Base-by-base conservation (phyloP, 53 echinoderm and acorn worm species). In the Henricia sp. region DNA sequence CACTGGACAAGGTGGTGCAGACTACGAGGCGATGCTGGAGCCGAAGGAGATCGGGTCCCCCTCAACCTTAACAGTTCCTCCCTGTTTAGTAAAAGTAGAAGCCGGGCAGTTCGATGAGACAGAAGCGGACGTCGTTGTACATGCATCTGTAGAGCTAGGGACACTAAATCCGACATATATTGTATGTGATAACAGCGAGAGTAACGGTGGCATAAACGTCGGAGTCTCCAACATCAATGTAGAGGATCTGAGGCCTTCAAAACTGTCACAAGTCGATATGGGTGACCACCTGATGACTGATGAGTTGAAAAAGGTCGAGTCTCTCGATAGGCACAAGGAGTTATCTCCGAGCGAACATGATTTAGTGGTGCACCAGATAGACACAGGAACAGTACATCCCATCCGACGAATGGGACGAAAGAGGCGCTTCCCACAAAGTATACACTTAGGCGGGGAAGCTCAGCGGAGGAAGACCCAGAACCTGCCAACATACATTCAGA, bases 391-490 rank as follows among this genome's bases (percentile, higher is more conserved):
- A 6, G 71, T 56, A 1, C 54, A 59, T 6, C 86, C 86, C 2
- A 21, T 76, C 19, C 59, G 64, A 33, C 59, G 48, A 68, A 67
- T 50, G 27, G 83, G 68, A 48, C 60, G 59, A 23, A 69, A 69
- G 8, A 46, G 70, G 8, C 70, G 57, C 27, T 52, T 52, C 21
- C 70, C 70, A 37, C 70, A 69, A 13, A 24, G 40, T 69, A 4
- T 69, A 19, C 23, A 29, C 72, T 72, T 72, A 72, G 72, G 72
- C 50, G 72, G 72, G 72, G 72, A 72, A 72, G 70, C 62, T 6
- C 32, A 3, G 32, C 28, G 32, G 29, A 17, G 41, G 24, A 24
- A 21, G n/a, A 2, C 17, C 6, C 13, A 42, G 3, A 24, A 16
- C 29, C 41, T 23, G 3, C 39, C 37, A 42, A 5, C 74, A 26